Evolutionary conservation across 1,140 invertebrate species (phyloP).

Genomic region (Vollenhovia emeryi): DNA sequence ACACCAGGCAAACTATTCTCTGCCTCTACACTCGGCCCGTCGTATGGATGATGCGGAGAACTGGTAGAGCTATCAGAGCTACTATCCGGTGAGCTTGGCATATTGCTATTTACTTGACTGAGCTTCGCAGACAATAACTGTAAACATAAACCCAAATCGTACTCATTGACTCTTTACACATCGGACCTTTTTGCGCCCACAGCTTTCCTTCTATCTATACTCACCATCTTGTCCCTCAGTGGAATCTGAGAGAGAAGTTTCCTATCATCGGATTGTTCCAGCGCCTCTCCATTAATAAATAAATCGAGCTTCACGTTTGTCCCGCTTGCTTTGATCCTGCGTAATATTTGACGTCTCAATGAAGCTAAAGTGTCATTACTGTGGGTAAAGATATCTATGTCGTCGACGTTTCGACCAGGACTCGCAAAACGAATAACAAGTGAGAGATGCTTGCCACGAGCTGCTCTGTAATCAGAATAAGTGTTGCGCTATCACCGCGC

Average conservation of each 20-base stretch:
- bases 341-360: constrained; percentile 91
- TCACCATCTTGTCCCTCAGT: constrained; percentile 96
- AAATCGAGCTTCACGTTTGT: constrained; percentile 95
- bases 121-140: constrained; percentile 95
- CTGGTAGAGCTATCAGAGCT: constrained; percentile 95
- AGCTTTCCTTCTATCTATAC: constrained; percentile 58
- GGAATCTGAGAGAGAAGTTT: constrained; percentile 95
- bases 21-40: constrained; percentile 92
- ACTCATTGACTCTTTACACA: background rate
- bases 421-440: constrained; percentile 96
- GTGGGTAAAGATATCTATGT: constrained; percentile 97
- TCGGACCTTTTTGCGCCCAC: background rate
- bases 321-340: constrained; percentile 89
- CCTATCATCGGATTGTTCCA: constrained; percentile 95
- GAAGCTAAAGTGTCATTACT: constrained; percentile 96
- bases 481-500: constrained; percentile 1
- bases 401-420: constrained; percentile 95
- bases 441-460: constrained; percentile 95
- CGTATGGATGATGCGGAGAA: constrained; percentile 93
- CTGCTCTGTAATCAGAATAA: constrained; percentile 88
- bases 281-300: constrained; percentile 94
- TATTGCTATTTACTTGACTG: constrained; percentile 91
- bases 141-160: constrained; percentile 65
- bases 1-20: constrained; percentile 97
- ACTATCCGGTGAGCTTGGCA: constrained; percentile 94